Evolutionary conservation across 2,797 vertebrate genomes (phyloP), one percentile per base, ranked within the genome.

Genomic region (Neosalanx taihuensis): DNA sequence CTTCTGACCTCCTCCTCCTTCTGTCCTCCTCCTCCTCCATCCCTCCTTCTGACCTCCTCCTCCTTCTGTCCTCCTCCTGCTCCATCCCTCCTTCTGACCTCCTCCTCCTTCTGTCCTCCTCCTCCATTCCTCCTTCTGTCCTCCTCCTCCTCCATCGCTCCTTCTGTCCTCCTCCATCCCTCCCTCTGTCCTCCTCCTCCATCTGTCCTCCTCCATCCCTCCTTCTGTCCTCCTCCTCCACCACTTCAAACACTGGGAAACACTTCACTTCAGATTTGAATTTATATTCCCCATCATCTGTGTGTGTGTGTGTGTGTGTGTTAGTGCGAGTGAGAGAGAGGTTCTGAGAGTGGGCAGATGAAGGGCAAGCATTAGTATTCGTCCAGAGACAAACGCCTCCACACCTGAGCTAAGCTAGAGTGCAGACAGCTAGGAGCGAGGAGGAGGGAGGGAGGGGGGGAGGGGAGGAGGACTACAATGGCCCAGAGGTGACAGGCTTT

Each of bases 351-450:
- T 60, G 57, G 57, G n/a, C 10, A 26, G 58, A 60, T 60, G 58
- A 60, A 60, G 58, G 58, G 79, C 64, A 68, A 35, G 51, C 83
- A 76, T 83, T 73, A 56, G 46, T 60, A 61, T 73, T 81, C 87
- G 83, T 71, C 60, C 80, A 18, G 80, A 79, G 86, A 82, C 86
- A 89, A 82, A 67, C 85, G 72, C 63, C 41, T 83, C 79, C 86
- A 83, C 85, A 89, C 88, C 86, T 89, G 84, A 89, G 84, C 74
- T 81, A 51, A 89, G 84, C 74, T 81, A 51, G 37, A 76, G 73
- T 79, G 41, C 80, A 33, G 63, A 73, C 76, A 81, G 79, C n/a
- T n/a, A n/a, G n/a, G n/a, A n/a, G n/a, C n/a, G 67, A 7, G 33
- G 74, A 26, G 23, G 23, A 26, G 23, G 23, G 23, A 26, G 77